These are phyloP conservation scores for Acrobeloides nanus DNA, from an alignment of 2,888 invertebrate genomes.

Conservation along the genomic window DNA sequence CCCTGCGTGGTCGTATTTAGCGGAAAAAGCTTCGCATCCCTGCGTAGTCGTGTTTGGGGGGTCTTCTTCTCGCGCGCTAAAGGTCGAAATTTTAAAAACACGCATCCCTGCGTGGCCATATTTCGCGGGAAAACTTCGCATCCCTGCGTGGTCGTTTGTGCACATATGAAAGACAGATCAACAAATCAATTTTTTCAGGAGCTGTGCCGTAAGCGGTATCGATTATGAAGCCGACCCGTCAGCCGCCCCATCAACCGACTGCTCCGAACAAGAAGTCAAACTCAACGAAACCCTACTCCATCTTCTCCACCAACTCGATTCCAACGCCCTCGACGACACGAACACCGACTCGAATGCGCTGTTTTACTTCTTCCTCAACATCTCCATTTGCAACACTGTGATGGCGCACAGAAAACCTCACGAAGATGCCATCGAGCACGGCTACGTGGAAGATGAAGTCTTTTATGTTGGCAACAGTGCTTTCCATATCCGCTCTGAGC, in stretches of 20 bases:
- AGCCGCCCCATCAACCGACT: neutral
- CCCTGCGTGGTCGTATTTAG: too few species aligned
- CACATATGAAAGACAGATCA: neutral
- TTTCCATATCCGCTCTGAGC: constrained; percentile 24
- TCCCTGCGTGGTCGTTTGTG: neutral
- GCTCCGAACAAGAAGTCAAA: neutral
- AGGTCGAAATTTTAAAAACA: too few species aligned
- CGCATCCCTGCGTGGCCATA: too few species aligned
- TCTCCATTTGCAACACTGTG: constrained; percentile 84
- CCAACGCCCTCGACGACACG: constrained; percentile 8
- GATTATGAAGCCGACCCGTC: constrained; percentile 10
- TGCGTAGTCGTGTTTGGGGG: neutral
- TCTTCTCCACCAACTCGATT: constrained; percentile 1
- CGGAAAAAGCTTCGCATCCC: too few species aligned
- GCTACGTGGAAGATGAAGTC: constrained; percentile 38
- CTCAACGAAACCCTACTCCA: neutral
- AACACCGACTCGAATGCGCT: constrained; percentile 6
- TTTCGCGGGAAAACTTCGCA: constrained; percentile 4
- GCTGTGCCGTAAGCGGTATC: constrained; percentile 12
- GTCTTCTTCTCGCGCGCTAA: too few species aligned
- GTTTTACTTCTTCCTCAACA: constrained; percentile 71
- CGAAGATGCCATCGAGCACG: constrained; percentile 55
- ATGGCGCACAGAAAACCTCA: constrained; percentile 81
- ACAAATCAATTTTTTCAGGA: constrained; percentile 6
- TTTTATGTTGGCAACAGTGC: constrained; percentile 37